A percentile compares a stretch with the other conserved stretches of the same genome.
Evolutionary conservation across 2,113 vertebrate species (phyloP).

Genomic region (Progne subis): DNA sequence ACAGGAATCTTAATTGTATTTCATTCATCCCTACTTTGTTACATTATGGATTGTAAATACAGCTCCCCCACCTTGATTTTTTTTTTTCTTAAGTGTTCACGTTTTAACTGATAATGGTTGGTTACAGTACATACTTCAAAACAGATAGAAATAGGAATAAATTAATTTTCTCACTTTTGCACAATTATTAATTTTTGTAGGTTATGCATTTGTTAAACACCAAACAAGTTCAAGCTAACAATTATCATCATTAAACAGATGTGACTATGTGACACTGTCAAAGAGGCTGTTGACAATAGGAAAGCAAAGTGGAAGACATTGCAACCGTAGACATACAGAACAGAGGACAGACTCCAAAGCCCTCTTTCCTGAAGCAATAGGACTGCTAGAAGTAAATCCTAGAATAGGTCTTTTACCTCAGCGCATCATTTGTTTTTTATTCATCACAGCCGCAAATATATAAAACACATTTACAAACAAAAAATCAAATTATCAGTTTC

Average conservation of each 20-base stretch:
- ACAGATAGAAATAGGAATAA: background rate
- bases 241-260: slow-evolving; percentile 1
- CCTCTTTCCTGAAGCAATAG: background rate
- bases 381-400: background rate
- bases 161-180: background rate
- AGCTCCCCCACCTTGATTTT: background rate
- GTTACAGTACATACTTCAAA: background rate
- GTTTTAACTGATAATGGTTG: background rate
- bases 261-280: background rate
- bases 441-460: background rate
- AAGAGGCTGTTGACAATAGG: background rate
- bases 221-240: background rate
- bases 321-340: background rate
- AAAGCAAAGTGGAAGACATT: background rate
- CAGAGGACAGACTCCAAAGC: background rate
- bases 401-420: background rate
- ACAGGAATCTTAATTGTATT: background rate
- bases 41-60: background rate
- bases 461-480: background rate
- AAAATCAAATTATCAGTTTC: background rate
- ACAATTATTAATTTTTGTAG: background rate
- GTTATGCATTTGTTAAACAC: background rate
- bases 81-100: background rate
- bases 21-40: background rate
- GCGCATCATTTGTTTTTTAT: background rate